phyloP scores from a whole-genome alignment of 2,888 invertebrate genomes.

The Cenopis cana region DNA sequence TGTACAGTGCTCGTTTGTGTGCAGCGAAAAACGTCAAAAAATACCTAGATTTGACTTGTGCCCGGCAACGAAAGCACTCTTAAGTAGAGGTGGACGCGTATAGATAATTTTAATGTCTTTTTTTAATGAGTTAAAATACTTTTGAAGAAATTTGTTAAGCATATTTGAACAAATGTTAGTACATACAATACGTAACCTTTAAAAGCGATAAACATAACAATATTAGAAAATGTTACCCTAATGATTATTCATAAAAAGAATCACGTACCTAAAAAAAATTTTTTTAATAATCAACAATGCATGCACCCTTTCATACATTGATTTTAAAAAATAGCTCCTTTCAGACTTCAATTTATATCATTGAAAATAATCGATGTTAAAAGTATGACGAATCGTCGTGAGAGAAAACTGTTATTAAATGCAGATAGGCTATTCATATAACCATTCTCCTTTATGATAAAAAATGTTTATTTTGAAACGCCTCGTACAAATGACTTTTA shows the following conservation, averaged over 20 bases:
- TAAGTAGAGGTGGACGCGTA: too few species aligned
- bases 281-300: constrained; percentile 35
- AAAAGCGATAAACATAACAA: too few species aligned
- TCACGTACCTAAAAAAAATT: neutral
- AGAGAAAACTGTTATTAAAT: constrained; percentile 61
- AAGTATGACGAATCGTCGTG: constrained; percentile 74
- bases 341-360: constrained; percentile 54
- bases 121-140: too few species aligned
- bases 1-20: too few species aligned
- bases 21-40: too few species aligned
- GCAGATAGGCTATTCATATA: constrained; percentile 58
- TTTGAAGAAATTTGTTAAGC: too few species aligned
- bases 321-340: constrained; percentile 50
- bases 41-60: too few species aligned
- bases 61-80: too few species aligned
- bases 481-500: constrained; percentile 61
- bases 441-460: constrained; percentile 65
- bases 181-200: too few species aligned
- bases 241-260: neutral
- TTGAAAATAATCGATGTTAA: constrained; percentile 71
- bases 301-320: constrained; percentile 51
- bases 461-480: constrained; percentile 64
- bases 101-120: too few species aligned
- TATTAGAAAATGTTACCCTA: neutral
- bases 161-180: too few species aligned